Conservation (phyloP, 2,888 invertebrate genomes). For the Syritta pipiens region DNA sequence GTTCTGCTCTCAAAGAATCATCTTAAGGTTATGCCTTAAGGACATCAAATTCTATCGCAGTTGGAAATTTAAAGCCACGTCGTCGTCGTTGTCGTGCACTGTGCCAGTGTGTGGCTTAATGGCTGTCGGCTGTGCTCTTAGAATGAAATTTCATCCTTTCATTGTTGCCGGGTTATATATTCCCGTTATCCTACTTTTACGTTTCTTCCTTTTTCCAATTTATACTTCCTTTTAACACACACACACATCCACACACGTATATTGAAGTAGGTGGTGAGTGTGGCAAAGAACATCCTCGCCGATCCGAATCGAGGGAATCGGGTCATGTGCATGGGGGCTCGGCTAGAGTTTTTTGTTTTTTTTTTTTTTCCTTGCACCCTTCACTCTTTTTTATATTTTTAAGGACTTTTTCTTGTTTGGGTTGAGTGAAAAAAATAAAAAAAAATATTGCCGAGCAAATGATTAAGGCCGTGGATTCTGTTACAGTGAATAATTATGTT, state of each 20-base stretch:
- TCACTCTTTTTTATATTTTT: conserved; percentile 26
- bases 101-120: conserved; percentile 43
- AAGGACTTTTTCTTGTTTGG: conserved; percentile 13
- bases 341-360: conserved; percentile 18
- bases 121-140: conserved; percentile 58
- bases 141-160: conserved; percentile 61
- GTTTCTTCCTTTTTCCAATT: conserved; percentile 19
- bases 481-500: neutral
- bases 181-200: conserved; percentile 38
- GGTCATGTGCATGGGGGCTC: conserved; percentile 57
- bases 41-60: conserved; percentile 53
- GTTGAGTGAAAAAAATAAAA: neutral
- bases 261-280: conserved; percentile 8
- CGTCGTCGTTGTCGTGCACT: too few relatives aligned
- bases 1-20: conserved; percentile 21
- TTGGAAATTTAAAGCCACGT: conserved; percentile 56
- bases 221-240: conserved; percentile 40
- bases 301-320: conserved; percentile 52
- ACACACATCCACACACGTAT: too few relatives aligned
- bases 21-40: conserved; percentile 67
- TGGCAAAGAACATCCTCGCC: conserved; percentile 1
- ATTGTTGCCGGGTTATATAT: conserved; percentile 45
- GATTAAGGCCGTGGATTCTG: neutral
- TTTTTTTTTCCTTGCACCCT: conserved; percentile 20
- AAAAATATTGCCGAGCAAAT: neutral